These are phyloP conservation scores for Plemyria rubiginata DNA, from an alignment of 2,888 invertebrate species.

Conservation along the genomic window DNA sequence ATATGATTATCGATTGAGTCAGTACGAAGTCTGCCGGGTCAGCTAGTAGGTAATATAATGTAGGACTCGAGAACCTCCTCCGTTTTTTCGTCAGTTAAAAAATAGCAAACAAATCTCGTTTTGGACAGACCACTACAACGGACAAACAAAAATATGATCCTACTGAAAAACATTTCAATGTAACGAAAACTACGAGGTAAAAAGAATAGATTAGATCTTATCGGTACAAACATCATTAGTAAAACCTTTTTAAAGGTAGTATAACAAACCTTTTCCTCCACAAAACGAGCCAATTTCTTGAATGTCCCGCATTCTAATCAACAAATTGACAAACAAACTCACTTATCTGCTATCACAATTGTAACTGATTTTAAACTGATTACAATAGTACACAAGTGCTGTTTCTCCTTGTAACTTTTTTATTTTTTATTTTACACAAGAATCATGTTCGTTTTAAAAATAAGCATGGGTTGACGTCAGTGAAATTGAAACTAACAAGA, in stretches of 20 bases:
- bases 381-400: background rate
- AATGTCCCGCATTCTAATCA: constrained; percentile 13
- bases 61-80: no score
- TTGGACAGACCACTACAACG: no score
- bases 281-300: constrained; percentile 9
- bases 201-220: no score
- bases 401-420: background rate
- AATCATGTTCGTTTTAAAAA: background rate
- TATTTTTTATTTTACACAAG: background rate
- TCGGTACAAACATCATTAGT: background rate
- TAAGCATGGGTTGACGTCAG: background rate
- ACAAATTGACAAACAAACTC: constrained; percentile 14
- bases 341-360: constrained; percentile 18
- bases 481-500: constrained; percentile 1
- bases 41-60: no score
- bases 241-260: background rate
- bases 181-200: no score
- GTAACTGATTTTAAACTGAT: constrained; percentile 16
- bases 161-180: no score
- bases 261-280: constrained; percentile 11
- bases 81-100: no score
- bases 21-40: no score
- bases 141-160: no score
- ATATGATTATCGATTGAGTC: no score
- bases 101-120: no score